These are phyloP conservation scores for Pseudocheirus occidentalis DNA, from an alignment of 2,797 vertebrate species.

Conservation along the genomic window DNA sequence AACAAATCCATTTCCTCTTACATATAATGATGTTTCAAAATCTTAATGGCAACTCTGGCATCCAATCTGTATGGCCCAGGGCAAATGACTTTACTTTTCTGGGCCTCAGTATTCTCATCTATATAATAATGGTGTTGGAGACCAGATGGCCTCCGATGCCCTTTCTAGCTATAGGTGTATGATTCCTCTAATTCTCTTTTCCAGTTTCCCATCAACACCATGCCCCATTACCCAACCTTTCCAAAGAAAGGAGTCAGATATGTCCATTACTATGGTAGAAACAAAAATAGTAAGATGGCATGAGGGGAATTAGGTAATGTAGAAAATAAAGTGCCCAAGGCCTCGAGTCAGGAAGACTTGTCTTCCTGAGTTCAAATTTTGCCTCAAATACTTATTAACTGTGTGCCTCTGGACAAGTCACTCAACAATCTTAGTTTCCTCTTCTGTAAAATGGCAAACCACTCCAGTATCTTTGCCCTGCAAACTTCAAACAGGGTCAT, in stretches of 20 bases:
- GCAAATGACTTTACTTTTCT: not conserved
- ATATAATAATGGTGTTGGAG: not conserved
- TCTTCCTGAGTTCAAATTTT: not conserved
- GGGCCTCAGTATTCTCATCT: not conserved
- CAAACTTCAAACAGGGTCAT: not conserved
- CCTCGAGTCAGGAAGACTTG: not conserved
- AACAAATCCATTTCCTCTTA: not conserved
- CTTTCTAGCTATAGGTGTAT: not conserved
- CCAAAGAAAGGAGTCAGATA: not conserved
- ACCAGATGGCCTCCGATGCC: not conserved
- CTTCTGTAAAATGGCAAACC: not conserved
- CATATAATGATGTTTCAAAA: not conserved
- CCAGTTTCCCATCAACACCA: no score
- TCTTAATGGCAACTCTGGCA: not conserved
- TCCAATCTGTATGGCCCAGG: not conserved
- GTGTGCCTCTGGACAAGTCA: not conserved
- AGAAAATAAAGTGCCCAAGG: not conserved
- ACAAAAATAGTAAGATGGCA: not conserved
- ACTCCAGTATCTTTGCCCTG: not conserved
- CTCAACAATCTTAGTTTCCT: not conserved
- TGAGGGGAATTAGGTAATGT: not conserved
- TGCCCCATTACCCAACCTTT: not conserved
- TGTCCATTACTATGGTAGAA: not conserved
- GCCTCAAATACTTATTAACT: not conserved
- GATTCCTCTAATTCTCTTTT: not conserved